Conservation (phyloP, 1,140 invertebrate species). For the Protaetia brevitarsis region DNA sequence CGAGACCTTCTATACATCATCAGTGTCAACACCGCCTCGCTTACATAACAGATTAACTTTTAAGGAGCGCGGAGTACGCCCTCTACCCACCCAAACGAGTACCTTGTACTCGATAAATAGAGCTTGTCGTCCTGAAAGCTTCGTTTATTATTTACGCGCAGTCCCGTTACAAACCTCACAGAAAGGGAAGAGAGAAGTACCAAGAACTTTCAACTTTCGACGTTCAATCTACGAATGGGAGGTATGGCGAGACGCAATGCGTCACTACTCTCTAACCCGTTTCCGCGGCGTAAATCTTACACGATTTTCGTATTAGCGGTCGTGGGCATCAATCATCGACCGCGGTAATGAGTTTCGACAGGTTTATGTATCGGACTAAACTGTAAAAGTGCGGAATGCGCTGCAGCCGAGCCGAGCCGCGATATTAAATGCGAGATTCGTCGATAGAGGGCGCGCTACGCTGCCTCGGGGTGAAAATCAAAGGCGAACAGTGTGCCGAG, state of each 20-base stretch:
- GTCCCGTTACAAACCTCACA: background rate
- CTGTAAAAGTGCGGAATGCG: background rate
- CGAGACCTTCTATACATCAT: no score
- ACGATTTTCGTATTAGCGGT: slow-evolving; percentile 7
- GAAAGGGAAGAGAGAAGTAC: no score
- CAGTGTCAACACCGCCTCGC: no score
- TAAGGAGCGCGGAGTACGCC: no score
- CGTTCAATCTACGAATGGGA: background rate
- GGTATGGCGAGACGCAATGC: background rate
- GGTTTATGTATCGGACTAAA: background rate
- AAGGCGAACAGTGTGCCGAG: no score
- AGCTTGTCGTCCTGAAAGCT: slow-evolving; percentile 9
- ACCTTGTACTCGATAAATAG: slow-evolving; percentile 19
- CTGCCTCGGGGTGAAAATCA: no score
- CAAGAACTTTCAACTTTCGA: background rate
- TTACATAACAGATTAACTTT: no score
- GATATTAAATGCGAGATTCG: background rate
- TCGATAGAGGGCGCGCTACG: background rate
- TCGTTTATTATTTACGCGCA: slow-evolving; percentile 20
- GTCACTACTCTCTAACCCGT: background rate
- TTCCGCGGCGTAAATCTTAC: background rate
- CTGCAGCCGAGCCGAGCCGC: background rate
- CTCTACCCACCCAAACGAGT: background rate
- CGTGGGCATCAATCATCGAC: background rate
- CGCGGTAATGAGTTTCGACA: background rate